Evolutionary conservation across 1,140 invertebrate genomes (phyloP).

Genomic region (Dinothrombium tinctorium): DNA sequence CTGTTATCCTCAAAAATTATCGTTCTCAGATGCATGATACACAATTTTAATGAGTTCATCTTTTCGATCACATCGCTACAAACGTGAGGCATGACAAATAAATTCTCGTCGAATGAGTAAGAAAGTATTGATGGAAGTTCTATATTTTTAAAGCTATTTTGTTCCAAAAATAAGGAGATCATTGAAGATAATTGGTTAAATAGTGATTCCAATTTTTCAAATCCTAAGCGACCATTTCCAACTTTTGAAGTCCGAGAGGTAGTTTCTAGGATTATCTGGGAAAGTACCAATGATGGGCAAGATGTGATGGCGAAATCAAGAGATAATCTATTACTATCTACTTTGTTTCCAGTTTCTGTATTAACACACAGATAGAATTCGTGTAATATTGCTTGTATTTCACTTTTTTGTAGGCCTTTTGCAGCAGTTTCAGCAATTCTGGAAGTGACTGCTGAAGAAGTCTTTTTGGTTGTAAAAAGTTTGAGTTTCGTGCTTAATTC

Average conservation of each 20-base stretch:
- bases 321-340: slow-evolving; percentile 4
- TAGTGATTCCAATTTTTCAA: no score
- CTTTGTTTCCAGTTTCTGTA: background rate
- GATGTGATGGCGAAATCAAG: slow-evolving; percentile 5
- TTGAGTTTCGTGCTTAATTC: background rate
- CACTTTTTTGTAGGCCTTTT: background rate
- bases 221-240: no score
- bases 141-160: no score
- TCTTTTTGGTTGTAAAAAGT: slow-evolving; percentile 1
- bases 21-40: no score
- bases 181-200: no score
- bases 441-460: slow-evolving; percentile 10
- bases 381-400: slow-evolving; percentile 6
- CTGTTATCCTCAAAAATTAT: background rate
- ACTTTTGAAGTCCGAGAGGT: background rate
- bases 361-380: slow-evolving; percentile 7
- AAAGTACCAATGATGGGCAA: slow-evolving; percentile 3
- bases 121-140: no score
- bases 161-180: no score
- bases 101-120: no score
- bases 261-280: slow-evolving; percentile 4
- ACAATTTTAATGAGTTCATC: no score
- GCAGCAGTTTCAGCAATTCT: slow-evolving; percentile 15
- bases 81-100: no score
- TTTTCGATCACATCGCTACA: no score